Percentiles rank a stretch among this genome's conserved stretches.
phyloP scores from a whole-genome alignment of 2,888 invertebrate species.

The Trachelus troglodyta region DNA sequence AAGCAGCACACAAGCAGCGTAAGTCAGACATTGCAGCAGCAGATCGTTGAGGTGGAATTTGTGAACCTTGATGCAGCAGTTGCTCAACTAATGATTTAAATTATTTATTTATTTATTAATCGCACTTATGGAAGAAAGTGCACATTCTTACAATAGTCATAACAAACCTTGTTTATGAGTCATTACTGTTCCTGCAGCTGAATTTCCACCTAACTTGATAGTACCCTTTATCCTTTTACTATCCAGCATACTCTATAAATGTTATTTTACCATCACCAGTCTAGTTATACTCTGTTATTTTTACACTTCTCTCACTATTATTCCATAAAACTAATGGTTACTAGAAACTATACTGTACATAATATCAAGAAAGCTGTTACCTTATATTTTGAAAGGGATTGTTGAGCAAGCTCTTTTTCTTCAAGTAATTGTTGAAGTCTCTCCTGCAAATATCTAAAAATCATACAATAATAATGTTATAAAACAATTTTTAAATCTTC shows the following conservation, averaged over 20 bases:
- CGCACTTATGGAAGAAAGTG: no score
- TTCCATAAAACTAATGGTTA: background rate
- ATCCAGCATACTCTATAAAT: conserved; percentile 75
- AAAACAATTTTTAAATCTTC: conserved; percentile 9
- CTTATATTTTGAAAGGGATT: conserved; percentile 81
- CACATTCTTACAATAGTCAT: background rate
- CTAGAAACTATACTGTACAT: conserved; percentile 44
- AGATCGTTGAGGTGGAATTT: conserved; percentile 70
- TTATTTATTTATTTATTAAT: no score
- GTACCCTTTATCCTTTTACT: conserved; percentile 80
- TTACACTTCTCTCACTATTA: background rate
- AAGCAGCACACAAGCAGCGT: conserved; percentile 80
- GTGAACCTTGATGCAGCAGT: conserved; percentile 75
- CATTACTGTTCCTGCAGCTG: conserved; percentile 77
- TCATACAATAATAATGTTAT: conserved; percentile 13
- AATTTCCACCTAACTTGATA: conserved; percentile 74
- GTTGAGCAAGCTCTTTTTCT: conserved; percentile 81
- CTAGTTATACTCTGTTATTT: background rate
- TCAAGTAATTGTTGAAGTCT: conserved; percentile 81
- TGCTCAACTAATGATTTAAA: conserved; percentile 70
- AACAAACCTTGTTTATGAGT: conserved; percentile 83
- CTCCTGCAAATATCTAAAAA: conserved; percentile 78
- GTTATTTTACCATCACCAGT: background rate
- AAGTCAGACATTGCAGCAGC: conserved; percentile 80
- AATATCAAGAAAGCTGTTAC: conserved; percentile 63